Evolutionary conservation across 2,888 invertebrate genomes (phyloP), one percentile per base, ranked within the genome.

Genomic region (Drosophila nr. fundita): DNA sequence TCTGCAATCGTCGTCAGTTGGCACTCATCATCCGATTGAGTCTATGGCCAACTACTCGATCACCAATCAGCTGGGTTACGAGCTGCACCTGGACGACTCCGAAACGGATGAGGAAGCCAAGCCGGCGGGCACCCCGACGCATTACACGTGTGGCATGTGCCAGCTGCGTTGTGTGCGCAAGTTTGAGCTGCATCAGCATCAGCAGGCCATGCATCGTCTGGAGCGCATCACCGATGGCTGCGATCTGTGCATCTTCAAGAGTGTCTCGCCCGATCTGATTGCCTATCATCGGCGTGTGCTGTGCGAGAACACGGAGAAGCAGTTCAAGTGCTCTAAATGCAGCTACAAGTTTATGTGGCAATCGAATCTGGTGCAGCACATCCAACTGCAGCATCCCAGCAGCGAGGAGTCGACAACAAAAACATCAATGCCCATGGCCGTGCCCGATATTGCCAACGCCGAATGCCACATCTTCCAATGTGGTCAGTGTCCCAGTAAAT

Each of bases 231-330:
- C 93, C 0, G 91, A 93, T 15, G 93, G 94, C 24, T 95, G 95
- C 78, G 93, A 93, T 54, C 91, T 93, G n/a, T 95, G 95, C 83
- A 91, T 93, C n/a, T 94, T 94, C 92, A 91, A 94, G 53, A 95
- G 95, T 78, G 94, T 94, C 0, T 94, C 94, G 0, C 82, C 94
- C 29, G 94, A 94, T 68, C 92, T 94, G 1, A 94, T 95, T 1
- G 92, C 92, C 0, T 94, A 94, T 10, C 95, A 95, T 92, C 63
- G 94, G 92, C 89, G 93, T 89, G 80, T 93, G 82, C 92, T 92
- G 61, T 93, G 93, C 55, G 81, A 76, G 27, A 92, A 92, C 58
- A 40, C 32, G 2, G 86, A 89, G 11, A 93, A 93, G 34, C 72
- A 82, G n/a, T 89, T 89, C 32, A 83, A 77, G 6, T 93, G 93